Evolutionary conservation across 2,888 invertebrate genomes (phyloP).

Genomic region (Hirtodrosophila histrioides): DNA sequence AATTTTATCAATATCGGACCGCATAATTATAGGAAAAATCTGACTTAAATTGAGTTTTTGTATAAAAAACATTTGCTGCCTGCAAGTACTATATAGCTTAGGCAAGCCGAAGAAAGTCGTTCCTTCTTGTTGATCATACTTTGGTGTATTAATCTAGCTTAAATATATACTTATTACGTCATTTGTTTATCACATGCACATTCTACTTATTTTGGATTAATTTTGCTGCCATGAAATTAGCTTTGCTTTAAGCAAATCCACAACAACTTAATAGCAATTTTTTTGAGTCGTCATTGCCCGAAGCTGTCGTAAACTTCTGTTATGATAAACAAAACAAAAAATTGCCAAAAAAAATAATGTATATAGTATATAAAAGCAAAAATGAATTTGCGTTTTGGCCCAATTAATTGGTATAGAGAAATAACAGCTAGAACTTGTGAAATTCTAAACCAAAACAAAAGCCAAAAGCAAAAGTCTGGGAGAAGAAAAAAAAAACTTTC

Average conservation of each 20-base stretch:
- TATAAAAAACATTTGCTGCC: too few relatives aligned
- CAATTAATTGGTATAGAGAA: slow-evolving; percentile 28
- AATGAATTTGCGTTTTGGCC: slow-evolving; percentile 68
- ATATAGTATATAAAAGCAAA: slow-evolving; percentile 15
- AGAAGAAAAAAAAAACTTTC: slow-evolving; percentile 60
- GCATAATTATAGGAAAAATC: too few relatives aligned
- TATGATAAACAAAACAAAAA: slow-evolving; percentile 36
- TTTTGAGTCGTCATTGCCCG: slow-evolving; percentile 36
- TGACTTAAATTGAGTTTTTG: too few relatives aligned
- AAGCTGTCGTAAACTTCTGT: slow-evolving; percentile 26
- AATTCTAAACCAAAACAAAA: slow-evolving; percentile 63
- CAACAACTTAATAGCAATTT: slow-evolving; percentile 12
- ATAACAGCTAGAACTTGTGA: slow-evolving; percentile 62
- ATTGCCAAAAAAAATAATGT: slow-evolving; percentile 1
- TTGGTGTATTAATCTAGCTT: too few relatives aligned
- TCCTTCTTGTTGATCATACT: too few relatives aligned
- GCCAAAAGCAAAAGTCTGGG: not conserved
- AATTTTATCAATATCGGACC: too few relatives aligned
- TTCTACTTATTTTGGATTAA: not conserved
- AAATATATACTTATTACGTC: too few relatives aligned
- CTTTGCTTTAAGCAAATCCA: not conserved
- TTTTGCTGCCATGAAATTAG: slow-evolving; percentile 16
- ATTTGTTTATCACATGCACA: too few relatives aligned
- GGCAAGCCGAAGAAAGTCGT: too few relatives aligned
- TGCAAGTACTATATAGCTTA: too few relatives aligned